Evolutionary conservation across 2,797 vertebrate genomes (phyloP).

Genomic region (Parotocinclus haroldoi): DNA sequence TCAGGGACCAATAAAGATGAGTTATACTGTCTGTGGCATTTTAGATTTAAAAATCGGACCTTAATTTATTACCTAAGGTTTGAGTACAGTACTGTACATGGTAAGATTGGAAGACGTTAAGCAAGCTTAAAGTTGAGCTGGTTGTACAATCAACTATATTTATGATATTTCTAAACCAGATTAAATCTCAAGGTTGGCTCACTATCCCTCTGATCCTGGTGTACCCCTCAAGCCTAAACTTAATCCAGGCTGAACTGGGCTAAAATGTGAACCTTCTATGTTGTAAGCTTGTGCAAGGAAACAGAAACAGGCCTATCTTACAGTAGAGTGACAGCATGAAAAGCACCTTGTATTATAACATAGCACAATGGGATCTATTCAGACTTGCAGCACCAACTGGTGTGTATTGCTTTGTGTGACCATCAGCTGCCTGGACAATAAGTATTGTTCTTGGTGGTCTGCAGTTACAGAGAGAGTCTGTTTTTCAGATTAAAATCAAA

Average conservation of each 20-base stretch:
- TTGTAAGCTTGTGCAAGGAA: conserved; percentile 3
- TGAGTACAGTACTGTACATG: no score
- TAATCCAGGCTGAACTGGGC: not conserved
- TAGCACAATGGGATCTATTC: conserved; percentile 61
- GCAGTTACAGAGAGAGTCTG: conserved; percentile 33
- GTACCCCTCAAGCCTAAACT: not conserved
- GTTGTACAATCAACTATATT: no score
- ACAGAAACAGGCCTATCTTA: conserved; percentile 7
- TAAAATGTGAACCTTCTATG: not conserved
- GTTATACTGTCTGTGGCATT: no score
- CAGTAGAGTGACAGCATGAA: conserved; percentile 36
- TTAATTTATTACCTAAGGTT: no score
- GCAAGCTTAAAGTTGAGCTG: no score
- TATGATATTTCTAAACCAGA: no score
- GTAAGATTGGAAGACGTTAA: no score
- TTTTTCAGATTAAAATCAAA: conserved; percentile 32
- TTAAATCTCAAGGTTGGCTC: no score
- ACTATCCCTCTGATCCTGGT: no score
- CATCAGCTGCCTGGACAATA: conserved; percentile 57
- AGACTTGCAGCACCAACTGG: conserved; percentile 53
- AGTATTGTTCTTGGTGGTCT: conserved; percentile 56
- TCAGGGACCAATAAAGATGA: no score
- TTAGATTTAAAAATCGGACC: no score
- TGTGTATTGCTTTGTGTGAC: conserved; percentile 56
- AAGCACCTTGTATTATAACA: conserved; percentile 51